Evolutionary conservation across 2,113 vertebrate species (phyloP), one percentile per base, ranked within the genome.

Genomic region (Phycodurus eques): DNA sequence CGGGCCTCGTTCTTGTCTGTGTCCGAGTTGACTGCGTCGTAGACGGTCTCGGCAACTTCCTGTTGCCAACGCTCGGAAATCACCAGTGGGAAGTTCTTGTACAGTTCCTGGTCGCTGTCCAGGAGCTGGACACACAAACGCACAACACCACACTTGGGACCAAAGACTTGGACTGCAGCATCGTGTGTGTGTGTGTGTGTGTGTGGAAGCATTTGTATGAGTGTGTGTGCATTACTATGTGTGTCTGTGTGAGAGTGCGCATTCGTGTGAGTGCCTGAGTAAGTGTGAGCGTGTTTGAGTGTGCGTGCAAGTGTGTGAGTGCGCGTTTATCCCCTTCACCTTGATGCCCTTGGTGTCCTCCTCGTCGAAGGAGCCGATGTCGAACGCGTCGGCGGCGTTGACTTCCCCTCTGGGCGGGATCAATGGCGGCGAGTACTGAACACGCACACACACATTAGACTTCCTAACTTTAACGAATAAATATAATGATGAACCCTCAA

Each of bases 51-150:
- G 0, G 95, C 95, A 78, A 99, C 96, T 77, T 99, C 98, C 91
- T 98, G 97, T 92, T 99, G 97, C 98, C 98, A 99, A 83, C 98
- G 98, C 85, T 99, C 98, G 0, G 98, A 99, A 86, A 99, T 97
- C 62, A 99, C 96, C 93, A 99, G 81, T 0, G 98, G 96, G 85
- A 99, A 99, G 93, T 99, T 99, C 93, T 96, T 98, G 83, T 99
- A 99, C 39, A 98, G 94, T 62, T 99, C 98, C 90, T 99, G 98
- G 92, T 99, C 98, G 47, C 96, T 96, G 83, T 99, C 98, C 77
- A 99, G 91, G 85, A 99, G 87, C 98, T 99, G 8, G 7, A 46
- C 44, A 12, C 44, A 56, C 53, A 22, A 2, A 56, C 5, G 10
- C 43, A 46, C 19, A 39, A 1, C 17, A 39, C 14, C 59, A 61